These are phyloP conservation scores for Alosa alosa DNA, from an alignment of 2,113 vertebrate species.

Conservation along the genomic window DNA sequence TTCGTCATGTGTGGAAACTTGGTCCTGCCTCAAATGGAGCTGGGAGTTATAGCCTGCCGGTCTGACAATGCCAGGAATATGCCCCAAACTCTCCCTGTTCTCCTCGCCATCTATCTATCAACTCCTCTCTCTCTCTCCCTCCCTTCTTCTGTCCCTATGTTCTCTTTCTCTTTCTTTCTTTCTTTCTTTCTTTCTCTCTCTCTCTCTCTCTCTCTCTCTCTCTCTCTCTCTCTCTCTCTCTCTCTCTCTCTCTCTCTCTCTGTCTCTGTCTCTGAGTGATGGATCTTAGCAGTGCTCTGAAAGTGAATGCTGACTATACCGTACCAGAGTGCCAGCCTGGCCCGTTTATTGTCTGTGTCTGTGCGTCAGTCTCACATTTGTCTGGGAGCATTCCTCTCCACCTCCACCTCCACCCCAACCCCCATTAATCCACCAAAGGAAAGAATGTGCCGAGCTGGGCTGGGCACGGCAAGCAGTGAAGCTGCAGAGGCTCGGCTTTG, in stretches of 20 bases:
- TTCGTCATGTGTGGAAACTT: neutral
- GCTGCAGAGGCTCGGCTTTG: neutral
- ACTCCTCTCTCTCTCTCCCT: neutral
- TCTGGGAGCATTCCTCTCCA: neutral
- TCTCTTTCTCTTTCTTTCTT: no score
- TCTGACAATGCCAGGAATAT: slow-evolving; percentile 4
- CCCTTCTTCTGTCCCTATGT: slow-evolving; percentile 33
- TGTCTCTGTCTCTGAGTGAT: neutral
- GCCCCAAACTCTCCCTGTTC: neutral
- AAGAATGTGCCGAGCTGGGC: neutral
- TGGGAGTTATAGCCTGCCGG: neutral
- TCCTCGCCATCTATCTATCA: neutral
- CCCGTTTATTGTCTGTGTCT: neutral
- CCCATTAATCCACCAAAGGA: neutral
- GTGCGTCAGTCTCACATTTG: neutral
- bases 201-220: slow-evolving; percentile 39
- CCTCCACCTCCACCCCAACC: slow-evolving; percentile 50
- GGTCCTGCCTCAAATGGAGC: neutral
- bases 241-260: neutral
- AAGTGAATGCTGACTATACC: neutral
- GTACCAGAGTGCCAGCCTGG: neutral
- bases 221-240: slow-evolving; percentile 40
- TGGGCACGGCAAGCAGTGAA: neutral
- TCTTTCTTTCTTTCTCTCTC: slow-evolving; percentile 29
- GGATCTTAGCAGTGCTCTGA: neutral